These are phyloP conservation scores for Lethrus apterus DNA, from an alignment of 1,140 invertebrate species.

Conservation along the genomic window DNA sequence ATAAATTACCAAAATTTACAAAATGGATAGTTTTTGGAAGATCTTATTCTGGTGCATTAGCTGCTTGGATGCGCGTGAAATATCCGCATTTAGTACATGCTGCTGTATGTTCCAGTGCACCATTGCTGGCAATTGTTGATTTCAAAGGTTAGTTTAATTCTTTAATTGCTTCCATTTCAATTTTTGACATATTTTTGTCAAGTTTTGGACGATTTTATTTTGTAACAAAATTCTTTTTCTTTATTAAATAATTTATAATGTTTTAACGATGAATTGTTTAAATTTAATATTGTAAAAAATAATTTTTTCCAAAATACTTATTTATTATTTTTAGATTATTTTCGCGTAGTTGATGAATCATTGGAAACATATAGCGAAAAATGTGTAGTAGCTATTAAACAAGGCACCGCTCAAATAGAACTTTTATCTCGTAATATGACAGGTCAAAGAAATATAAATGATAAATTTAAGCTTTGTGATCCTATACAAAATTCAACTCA, in stretches of 20 bases:
- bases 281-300: too few species aligned
- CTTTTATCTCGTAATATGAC: constrained; percentile 52
- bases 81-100: constrained; percentile 84
- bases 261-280: too few species aligned
- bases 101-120: constrained; percentile 82
- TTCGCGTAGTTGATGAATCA: constrained; percentile 61
- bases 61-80: constrained; percentile 83
- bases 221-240: too few species aligned
- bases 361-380: constrained; percentile 52
- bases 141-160: too few species aligned
- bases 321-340: constrained; percentile 69
- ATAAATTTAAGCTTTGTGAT: constrained; percentile 71
- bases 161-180: too few species aligned
- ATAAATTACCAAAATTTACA: constrained; percentile 52
- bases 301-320: too few species aligned
- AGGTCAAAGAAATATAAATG: constrained; percentile 55
- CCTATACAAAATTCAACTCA: constrained; percentile 56
- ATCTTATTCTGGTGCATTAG: constrained; percentile 84
- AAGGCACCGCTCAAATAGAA: constrained; percentile 58
- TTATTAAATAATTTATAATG: too few species aligned
- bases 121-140: constrained; percentile 73
- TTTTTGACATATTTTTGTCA: too few species aligned
- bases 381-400: constrained; percentile 57
- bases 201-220: too few species aligned
- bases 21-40: constrained; percentile 92